Conservation (phyloP, 2,113 vertebrate species). For the Buteo buteo region DNA sequence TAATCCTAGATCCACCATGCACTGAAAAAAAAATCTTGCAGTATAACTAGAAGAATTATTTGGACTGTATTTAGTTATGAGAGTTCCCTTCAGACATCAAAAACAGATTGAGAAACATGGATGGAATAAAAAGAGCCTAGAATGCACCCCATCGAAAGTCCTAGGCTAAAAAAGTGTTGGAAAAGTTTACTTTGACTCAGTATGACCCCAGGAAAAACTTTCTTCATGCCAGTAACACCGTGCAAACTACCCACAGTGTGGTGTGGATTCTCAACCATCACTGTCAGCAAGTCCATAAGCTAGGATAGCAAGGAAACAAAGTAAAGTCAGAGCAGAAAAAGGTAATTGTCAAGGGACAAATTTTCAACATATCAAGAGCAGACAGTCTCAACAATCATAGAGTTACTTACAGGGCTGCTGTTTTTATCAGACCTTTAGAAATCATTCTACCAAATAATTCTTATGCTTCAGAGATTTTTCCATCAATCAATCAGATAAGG, state of each 20-base stretch:
- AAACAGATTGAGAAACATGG: background rate
- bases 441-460: background rate
- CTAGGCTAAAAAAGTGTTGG: background rate
- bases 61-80: background rate
- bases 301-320: background rate
- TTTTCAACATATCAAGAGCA: background rate
- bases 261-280: background rate
- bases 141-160: background rate
- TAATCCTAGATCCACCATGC: background rate
- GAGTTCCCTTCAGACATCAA: background rate
- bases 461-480: background rate
- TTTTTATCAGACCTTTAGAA: constrained; percentile 17
- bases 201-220: background rate
- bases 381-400: background rate
- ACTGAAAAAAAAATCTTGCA: background rate
- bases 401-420: background rate
- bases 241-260: background rate
- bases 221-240: background rate
- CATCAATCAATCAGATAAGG: background rate
- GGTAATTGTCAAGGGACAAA: background rate
- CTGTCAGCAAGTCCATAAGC: background rate
- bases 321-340: background rate
- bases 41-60: background rate
- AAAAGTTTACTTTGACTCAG: background rate
- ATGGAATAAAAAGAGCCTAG: background rate